A percentile compares a stretch with the other conserved stretches of the same genome.
Conservation (phyloP, 1,140 invertebrate species). For the Stegodyphus dumicola region DNA sequence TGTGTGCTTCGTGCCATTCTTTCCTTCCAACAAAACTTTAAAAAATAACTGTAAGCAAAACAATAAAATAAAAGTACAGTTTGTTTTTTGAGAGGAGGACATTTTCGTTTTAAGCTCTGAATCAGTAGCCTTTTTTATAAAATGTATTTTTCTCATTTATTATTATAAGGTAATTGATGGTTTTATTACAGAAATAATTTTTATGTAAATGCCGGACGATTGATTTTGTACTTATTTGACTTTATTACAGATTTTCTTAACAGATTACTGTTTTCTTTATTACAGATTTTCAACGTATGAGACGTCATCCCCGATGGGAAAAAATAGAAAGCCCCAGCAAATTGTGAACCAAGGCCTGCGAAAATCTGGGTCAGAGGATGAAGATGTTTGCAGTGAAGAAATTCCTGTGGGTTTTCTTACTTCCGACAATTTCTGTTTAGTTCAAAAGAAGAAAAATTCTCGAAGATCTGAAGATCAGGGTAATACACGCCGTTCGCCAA, state of each 20-base stretch:
- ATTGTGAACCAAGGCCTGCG: neutral
- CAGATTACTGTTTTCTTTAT: neutral
- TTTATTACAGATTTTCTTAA: constrained; percentile 3
- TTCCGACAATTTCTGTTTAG: constrained; percentile 43
- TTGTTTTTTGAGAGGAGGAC: too few species aligned
- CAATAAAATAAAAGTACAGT: too few species aligned
- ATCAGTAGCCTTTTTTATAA: too few species aligned
- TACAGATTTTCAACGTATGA: constrained; percentile 15
- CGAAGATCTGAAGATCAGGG: neutral
- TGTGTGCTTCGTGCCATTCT: too few species aligned
- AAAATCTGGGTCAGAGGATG: neutral
- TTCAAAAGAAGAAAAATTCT: constrained; percentile 3
- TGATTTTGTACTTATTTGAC: too few species aligned
- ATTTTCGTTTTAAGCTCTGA: too few species aligned
- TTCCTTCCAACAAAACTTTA: too few species aligned
- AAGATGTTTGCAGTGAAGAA: neutral
- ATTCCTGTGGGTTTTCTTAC: constrained; percentile 32
- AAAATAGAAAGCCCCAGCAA: constrained; percentile 18
- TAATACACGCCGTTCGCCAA: neutral
- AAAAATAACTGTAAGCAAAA: too few species aligned
- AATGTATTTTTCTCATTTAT: too few species aligned
- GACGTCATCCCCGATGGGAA: constrained; percentile 35
- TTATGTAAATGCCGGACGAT: too few species aligned
- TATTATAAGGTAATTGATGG: too few species aligned
- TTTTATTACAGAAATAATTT: too few species aligned